Conservation (phyloP, 1,140 invertebrate genomes). For the Arion vulgaris region DNA sequence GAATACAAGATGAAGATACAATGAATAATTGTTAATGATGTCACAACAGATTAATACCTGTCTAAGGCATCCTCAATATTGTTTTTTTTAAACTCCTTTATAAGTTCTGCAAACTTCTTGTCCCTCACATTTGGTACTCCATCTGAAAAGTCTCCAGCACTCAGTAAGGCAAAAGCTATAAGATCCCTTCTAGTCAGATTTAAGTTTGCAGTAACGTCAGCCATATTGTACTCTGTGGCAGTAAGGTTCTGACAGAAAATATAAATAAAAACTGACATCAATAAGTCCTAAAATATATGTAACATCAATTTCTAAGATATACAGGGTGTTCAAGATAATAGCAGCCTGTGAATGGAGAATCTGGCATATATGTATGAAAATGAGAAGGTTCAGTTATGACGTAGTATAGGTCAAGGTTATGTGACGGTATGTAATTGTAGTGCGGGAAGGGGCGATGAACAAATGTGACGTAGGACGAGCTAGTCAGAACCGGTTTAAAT, state of each 20-base stretch:
- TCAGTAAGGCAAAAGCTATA: slow-evolving; percentile 24
- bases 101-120: slow-evolving; percentile 7
- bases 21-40: not conserved
- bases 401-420: too few species aligned
- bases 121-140: slow-evolving; percentile 18
- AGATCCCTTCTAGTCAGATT: slow-evolving; percentile 18
- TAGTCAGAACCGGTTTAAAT: too few species aligned
- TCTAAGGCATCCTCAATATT: slow-evolving; percentile 24
- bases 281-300: too few species aligned
- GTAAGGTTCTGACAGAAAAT: not conserved
- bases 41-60: slow-evolving; percentile 1
- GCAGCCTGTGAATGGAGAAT: not conserved
- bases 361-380: too few species aligned
- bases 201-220: not conserved
- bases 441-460: too few species aligned
- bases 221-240: slow-evolving; percentile 12
- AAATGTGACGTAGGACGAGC: too few species aligned
- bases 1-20: not conserved
- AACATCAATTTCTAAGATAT: not conserved
- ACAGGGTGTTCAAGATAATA: too few species aligned
- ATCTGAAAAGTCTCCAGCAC: slow-evolving; percentile 13
- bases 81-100: slow-evolving; percentile 19
- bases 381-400: too few species aligned
- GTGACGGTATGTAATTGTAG: too few species aligned
- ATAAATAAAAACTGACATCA: not conserved